Conservation (phyloP, 1,140 invertebrate species). For the Dendrolimus kikuchii region DNA sequence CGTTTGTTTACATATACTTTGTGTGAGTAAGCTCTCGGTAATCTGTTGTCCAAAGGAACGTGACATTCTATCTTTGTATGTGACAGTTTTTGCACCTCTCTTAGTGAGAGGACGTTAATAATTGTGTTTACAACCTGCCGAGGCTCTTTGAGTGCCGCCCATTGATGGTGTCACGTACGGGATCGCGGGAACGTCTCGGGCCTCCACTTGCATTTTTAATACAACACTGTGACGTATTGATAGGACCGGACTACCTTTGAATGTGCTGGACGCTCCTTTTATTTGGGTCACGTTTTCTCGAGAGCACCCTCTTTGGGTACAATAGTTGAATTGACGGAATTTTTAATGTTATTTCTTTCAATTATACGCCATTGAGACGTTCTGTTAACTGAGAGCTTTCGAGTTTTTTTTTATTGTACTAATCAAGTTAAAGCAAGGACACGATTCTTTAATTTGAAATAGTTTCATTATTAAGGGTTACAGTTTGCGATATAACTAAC, state of each 20-base stretch:
- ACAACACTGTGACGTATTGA: slow-evolving; percentile 32
- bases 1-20: slow-evolving; percentile 4
- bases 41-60: slow-evolving; percentile 9
- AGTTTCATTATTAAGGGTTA: too few species aligned
- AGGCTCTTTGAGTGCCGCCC: slow-evolving; percentile 34
- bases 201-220: slow-evolving; percentile 37
- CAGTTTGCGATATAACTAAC: too few species aligned
- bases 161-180: slow-evolving; percentile 58
- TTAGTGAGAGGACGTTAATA: slow-evolving; percentile 53
- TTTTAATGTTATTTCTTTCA: slow-evolving; percentile 45
- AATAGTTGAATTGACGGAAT: slow-evolving; percentile 37
- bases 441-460: too few species aligned
- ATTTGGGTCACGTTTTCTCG: slow-evolving; percentile 56
- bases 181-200: slow-evolving; percentile 26
- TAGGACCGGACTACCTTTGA: slow-evolving; percentile 21
- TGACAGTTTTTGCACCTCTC: slow-evolving; percentile 37
- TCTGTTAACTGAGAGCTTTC: slow-evolving; percentile 16
- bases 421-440: too few species aligned
- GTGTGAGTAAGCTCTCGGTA: slow-evolving; percentile 1
- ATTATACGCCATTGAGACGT: slow-evolving; percentile 36
- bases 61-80: slow-evolving; percentile 19
- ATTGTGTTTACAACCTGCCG: slow-evolving; percentile 65
- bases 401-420: slow-evolving; percentile 3
- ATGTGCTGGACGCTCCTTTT: slow-evolving; percentile 30
- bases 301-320: slow-evolving; percentile 50